A percentile compares a stretch with the other conserved stretches of the same genome.
These are phyloP conservation scores for Lithodes maja DNA, from an alignment of 2,888 invertebrate species.

Conservation along the genomic window DNA sequence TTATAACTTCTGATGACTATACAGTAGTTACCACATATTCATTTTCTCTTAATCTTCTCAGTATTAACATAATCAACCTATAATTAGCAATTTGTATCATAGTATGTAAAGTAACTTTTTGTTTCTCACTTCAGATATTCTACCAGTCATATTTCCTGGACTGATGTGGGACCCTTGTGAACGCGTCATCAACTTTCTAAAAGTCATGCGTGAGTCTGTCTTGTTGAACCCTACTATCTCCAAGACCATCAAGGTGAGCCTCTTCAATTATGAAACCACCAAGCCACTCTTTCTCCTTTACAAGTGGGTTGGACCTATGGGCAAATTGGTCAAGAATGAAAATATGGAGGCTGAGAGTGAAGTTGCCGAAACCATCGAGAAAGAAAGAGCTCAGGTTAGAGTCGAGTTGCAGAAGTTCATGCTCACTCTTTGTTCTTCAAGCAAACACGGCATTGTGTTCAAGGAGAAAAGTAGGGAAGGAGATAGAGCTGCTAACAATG, in stretches of 20 bases:
- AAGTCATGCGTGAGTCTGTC: slow-evolving; percentile 37
- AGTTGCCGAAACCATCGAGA: background rate
- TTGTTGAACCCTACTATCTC: slow-evolving; percentile 37
- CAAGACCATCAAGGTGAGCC: slow-evolving; percentile 46
- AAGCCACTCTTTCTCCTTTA: slow-evolving; percentile 34
- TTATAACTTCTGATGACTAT: no score
- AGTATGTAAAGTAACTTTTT: background rate
- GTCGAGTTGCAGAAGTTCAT: slow-evolving; percentile 27
- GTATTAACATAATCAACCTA: background rate
- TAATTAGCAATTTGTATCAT: background rate
- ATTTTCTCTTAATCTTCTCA: no score
- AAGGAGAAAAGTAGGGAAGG: slow-evolving; percentile 21
- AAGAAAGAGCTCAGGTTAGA: slow-evolving; percentile 31
- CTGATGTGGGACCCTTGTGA: slow-evolving; percentile 49
- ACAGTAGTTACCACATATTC: no score
- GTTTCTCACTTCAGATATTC: slow-evolving; percentile 36
- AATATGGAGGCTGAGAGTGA: slow-evolving; percentile 15
- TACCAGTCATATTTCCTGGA: slow-evolving; percentile 47
- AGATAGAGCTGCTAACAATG: slow-evolving; percentile 18
- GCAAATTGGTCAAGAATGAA: slow-evolving; percentile 13
- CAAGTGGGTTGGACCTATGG: slow-evolving; percentile 46
- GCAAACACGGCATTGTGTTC: slow-evolving; percentile 45
- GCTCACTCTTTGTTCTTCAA: slow-evolving; percentile 42
- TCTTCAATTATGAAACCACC: slow-evolving; percentile 36
- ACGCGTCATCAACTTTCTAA: slow-evolving; percentile 47